A percentile compares a stretch with the other conserved stretches of the same genome.
Conservation (phyloP, 2,113 vertebrate genomes). For the Mirounga angustirostris region DNA sequence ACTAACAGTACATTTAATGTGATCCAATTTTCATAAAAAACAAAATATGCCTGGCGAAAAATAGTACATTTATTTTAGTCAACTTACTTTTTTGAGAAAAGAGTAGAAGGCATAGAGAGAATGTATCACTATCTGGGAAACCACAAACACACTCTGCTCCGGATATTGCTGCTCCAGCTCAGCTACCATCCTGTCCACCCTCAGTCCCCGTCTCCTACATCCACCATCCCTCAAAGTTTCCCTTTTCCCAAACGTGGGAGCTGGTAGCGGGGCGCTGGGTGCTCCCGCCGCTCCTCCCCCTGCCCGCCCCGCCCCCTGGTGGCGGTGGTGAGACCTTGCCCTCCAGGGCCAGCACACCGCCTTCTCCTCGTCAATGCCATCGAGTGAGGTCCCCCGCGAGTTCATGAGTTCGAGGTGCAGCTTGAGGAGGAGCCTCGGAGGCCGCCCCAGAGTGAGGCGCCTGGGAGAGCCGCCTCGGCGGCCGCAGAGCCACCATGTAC, state of each 20-base stretch:
- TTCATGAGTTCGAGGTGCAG: background rate
- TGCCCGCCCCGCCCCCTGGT: background rate
- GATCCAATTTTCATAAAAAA: background rate
- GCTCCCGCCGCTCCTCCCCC: background rate
- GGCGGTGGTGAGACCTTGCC: background rate
- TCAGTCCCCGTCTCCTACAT: background rate
- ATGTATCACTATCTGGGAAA: background rate
- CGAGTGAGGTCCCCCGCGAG: no score
- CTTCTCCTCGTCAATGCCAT: background rate
- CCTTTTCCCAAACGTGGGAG: background rate
- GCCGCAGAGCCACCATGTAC: background rate
- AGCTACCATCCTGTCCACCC: background rate
- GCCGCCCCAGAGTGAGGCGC: no score
- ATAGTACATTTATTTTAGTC: background rate
- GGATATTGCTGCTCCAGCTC: rapidly evolving
- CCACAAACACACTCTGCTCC: background rate
- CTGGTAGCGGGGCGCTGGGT: background rate
- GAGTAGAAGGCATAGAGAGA: background rate
- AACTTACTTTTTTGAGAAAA: background rate
- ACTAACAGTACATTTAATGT: background rate
- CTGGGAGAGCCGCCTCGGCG: background rate
- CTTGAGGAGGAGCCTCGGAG: background rate
- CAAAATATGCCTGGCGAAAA: background rate
- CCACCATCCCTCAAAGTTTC: background rate
- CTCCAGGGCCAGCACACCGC: background rate